Evolutionary conservation across 2,888 invertebrate genomes (phyloP), one percentile per base, ranked within the genome.

Genomic region (Ferrisia virgata): DNA sequence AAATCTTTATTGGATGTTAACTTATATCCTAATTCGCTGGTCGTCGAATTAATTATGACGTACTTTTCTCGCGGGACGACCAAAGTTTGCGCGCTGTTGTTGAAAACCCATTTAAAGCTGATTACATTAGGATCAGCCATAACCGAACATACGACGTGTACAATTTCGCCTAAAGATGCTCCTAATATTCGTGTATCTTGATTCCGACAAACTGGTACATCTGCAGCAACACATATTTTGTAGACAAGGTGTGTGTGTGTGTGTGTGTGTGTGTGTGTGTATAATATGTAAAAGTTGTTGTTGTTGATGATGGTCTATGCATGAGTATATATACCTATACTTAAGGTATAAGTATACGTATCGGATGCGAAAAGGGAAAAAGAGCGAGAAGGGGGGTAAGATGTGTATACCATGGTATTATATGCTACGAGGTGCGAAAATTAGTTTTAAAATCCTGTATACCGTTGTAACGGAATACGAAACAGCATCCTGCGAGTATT

Each of bases 1-100:
- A 96, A 96, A 90, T 96, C 96, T 69, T 95, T 91, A 88, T 95
- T 95, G 82, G 94, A 94, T 86, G 93, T 93, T 4, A 95, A 94
- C 82, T 93, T 94, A 89, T 96, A 96, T 88, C 93, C 92, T 86
- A 96, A 90, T 88, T 95, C 94, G 88, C 95, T 95, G 85, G 91
- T 90, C 85, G 94, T 94, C 72, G 93, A 92, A 86, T 92, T 92
- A 85, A 91, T 91, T 86, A 91, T 90, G 87, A 91, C 89, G 86
- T 88, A 89, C 86, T 89, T 88, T 33, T 87, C 86, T 0, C 87
- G 87, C 4, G 89, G 89, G 84, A 90, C 89, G 82, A 88, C 87
- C 85, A 87, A 87, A 84, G 87, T 88, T 85, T 88, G 88, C 11
- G 87, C 87, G 82, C 87, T 87, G 85, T 87, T 87, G 86, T 87